Evolutionary conservation across 2,797 vertebrate species (phyloP), one percentile per base, ranked within the genome.

Genomic region (Gadopsis bispinosus): DNA sequence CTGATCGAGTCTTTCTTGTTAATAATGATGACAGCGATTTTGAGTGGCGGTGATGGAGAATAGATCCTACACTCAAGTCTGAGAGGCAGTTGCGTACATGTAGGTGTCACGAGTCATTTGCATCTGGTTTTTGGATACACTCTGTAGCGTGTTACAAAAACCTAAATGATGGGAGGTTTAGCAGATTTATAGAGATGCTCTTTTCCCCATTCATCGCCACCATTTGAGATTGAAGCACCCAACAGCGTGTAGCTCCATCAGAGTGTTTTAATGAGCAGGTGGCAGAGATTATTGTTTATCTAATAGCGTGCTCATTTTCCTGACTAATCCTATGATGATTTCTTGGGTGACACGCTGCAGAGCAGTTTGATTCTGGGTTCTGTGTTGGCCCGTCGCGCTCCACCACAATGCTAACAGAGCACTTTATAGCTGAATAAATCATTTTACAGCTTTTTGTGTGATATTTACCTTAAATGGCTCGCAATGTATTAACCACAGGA

Each of bases 241-340:
- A 60, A 35, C 58, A 63, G 51, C 7, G 6, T 72, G 31, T 0
- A 60, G 60, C 77, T 67, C 69, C 10, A 72, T 43, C 54, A 45
- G 26, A 47, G 65, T 76, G 69, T 81, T 86, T 77, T 77, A 86
- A 86, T 76, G 75, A 85, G 77, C 79, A 89, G 79, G 77, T 85
- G 80, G 79, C 75, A 73, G 69, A 86, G 58, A 78, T 89, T 79
- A 84, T 79, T 76, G 76, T 84, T 85, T 76, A 67, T 26, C 35
- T 72, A 75, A 81, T 67, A 69, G 61, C 66, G 55, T 29, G 60
- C 56, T 87, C 78, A 75, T 83, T 81, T 84, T 78, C 56, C 72
- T 47, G 64, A 79, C 26, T 84, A 79, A 87, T 88, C 59, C 78
- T 69, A 62, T 10, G 1, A 72, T 79, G 83, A 87, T 80, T 77